A percentile compares a stretch with the other conserved stretches of the same genome.
Evolutionary conservation across 1,140 invertebrate genomes (phyloP).

Genomic region (Dolichoris vasculosae): DNA sequence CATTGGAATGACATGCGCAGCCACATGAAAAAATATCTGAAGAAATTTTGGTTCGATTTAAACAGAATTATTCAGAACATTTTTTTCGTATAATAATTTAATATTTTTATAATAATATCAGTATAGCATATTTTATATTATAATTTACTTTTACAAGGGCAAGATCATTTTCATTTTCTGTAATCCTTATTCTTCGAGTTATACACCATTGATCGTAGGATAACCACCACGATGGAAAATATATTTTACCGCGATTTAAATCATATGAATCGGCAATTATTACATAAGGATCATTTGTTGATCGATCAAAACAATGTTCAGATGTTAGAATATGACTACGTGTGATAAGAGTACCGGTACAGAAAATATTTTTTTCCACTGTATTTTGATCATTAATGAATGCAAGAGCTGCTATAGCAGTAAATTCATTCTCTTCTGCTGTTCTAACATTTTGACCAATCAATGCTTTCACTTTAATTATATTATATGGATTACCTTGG

Average conservation of each 20-base stretch:
- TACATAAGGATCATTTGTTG: not conserved
- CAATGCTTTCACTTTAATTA: not conserved
- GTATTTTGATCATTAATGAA: not conserved
- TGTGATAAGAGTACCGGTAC: not conserved
- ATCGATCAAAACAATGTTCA: not conserved
- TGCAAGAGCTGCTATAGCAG: not conserved
- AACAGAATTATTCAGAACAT: no score
- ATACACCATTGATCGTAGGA: not conserved
- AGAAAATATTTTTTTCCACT: not conserved
- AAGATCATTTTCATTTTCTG: not conserved
- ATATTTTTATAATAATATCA: no score
- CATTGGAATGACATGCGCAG: not conserved
- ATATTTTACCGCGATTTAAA: not conserved
- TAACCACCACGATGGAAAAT: not conserved
- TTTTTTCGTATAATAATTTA: no score
- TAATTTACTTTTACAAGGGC: not conserved
- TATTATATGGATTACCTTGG: not conserved
- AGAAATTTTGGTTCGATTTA: no score
- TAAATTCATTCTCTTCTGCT: not conserved
- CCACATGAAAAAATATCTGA: not conserved
- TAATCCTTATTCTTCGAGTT: not conserved
- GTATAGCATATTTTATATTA: no score
- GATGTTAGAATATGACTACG: not conserved
- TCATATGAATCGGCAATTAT: not conserved
- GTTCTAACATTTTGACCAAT: slow-evolving; percentile 5